A percentile compares a stretch with the other conserved stretches of the same genome.
These are phyloP conservation scores for Pachydiplax longipennis DNA, from an alignment of 2,888 invertebrate species.

Conservation along the genomic window DNA sequence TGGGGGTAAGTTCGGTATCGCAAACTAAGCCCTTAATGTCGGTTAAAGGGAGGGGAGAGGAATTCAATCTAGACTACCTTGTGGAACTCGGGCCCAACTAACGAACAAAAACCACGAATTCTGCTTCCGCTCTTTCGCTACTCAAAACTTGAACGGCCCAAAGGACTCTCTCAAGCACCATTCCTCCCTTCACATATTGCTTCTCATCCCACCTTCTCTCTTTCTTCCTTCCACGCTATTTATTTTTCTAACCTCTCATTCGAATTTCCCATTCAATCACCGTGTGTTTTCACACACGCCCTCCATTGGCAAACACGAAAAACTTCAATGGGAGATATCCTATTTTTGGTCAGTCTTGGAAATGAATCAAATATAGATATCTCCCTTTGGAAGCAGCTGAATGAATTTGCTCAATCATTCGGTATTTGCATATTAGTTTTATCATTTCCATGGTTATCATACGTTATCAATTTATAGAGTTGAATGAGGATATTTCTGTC, in stretches of 20 bases:
- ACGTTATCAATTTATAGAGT: too few species aligned
- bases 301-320: too few species aligned
- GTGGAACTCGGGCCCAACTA: not conserved
- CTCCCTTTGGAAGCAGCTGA: too few species aligned
- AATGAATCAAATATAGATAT: too few species aligned
- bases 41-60: not conserved
- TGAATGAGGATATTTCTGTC: too few species aligned
- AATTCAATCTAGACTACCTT: not conserved
- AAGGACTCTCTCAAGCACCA: not conserved
- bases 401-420: too few species aligned
- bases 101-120: not conserved
- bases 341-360: too few species aligned
- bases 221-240: not conserved
- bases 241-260: not conserved
- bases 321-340: too few species aligned
- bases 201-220: not conserved
- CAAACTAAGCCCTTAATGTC: not conserved
- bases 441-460: too few species aligned
- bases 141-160: not conserved
- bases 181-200: not conserved
- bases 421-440: too few species aligned
- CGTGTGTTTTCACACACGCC: too few species aligned
- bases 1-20: too few species aligned
- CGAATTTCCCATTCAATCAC: not conserved
- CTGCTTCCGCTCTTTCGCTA: not conserved